Evolutionary conservation across 2,888 invertebrate genomes (phyloP).

Genomic region (Tipula unca): DNA sequence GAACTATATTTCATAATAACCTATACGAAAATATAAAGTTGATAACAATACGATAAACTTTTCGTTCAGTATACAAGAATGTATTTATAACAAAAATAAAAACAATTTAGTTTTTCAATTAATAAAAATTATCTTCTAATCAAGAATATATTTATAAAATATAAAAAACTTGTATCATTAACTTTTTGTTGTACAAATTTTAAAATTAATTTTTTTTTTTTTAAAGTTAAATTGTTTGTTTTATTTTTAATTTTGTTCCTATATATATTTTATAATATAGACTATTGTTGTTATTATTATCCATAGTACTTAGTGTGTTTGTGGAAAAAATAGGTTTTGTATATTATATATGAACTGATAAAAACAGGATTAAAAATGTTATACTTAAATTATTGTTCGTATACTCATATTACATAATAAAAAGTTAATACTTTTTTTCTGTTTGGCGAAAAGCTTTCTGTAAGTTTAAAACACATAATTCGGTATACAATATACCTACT

Average conservation of each 20-base stretch:
- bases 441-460: neutral
- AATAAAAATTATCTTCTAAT: neutral
- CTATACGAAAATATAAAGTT: neutral
- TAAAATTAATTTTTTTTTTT: neutral
- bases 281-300: neutral
- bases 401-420: neutral
- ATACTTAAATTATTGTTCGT: neutral
- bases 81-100: neutral
- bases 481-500: neutral
- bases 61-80: neutral
- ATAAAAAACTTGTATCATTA: neutral
- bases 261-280: neutral
- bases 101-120: neutral
- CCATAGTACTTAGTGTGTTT: neutral
- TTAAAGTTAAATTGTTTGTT: neutral
- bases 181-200: neutral
- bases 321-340: neutral
- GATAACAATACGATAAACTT: neutral
- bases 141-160: neutral
- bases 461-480: neutral
- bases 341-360: neutral
- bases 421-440: neutral
- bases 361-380: neutral
- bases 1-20: neutral
- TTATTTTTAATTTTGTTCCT: neutral